Evolutionary conservation across 1,140 invertebrate species (phyloP), one percentile per base, ranked within the genome.

Genomic region (Gerris buenoi): DNA sequence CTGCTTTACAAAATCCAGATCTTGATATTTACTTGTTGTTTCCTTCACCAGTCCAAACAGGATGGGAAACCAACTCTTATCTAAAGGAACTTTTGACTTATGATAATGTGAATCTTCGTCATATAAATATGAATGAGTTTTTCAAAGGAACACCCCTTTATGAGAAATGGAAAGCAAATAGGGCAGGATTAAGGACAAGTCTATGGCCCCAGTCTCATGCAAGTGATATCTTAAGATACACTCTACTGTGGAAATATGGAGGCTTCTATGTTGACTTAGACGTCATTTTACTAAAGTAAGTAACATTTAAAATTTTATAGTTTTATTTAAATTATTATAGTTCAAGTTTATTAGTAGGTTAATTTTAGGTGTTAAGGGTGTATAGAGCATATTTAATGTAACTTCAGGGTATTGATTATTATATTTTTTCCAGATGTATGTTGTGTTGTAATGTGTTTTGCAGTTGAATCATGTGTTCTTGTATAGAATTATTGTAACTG

Each of bases 231-330:
- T 72, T 90, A 27, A 79, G 88, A 68, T 90, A 85, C 69, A 71
- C 89, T 14, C 85, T 86, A 0, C 74, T 91, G 0, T 89, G 85
- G 80, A 89, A 88, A 73, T 89, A 82, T 67, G 87, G 88, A 27
- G 89, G 89, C 0, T 84, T 88, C 56, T 90, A 90, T 74, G 74
- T 91, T 57, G 89, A 92, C 70, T 75, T 89, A 66, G 89, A 91
- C 72, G 82, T 90, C 0, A 82, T 91, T 5, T 80, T 89, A 1
- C 81, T 82, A 5, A 85, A 82, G 69, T 81, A 66, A 72, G 68
- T 66, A n/a, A n/a, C n/a, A n/a, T n/a, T n/a, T n/a, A n/a, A n/a
- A n/a, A n/a, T n/a, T n/a, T n/a, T n/a, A n/a, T n/a, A n/a, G n/a
- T n/a, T n/a, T n/a, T n/a, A n/a, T n/a, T n/a, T n/a, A n/a, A n/a